Evolutionary conservation across 2,888 invertebrate species (phyloP), one percentile per base, ranked within the genome.

Genomic region (Philonicus albiceps): DNA sequence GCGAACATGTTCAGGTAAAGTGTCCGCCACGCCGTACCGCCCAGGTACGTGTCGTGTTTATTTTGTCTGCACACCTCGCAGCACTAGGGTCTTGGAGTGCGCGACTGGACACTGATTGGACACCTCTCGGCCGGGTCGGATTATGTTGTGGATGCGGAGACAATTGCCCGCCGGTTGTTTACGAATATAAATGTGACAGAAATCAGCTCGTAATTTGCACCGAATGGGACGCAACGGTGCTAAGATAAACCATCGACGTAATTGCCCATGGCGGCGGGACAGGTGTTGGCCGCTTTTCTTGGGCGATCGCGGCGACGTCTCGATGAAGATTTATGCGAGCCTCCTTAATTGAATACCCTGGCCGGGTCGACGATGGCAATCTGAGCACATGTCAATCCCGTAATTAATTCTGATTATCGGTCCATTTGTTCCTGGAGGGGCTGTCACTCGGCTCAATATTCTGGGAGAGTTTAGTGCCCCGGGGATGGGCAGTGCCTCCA

Each of bases 201-300:
- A 84, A 84, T 73, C 40, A 73, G 37, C n/a, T 73, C 16, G 73
- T 84, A 73, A 84, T 84, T 84, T 84, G 73, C 84, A 73, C 43
- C 40, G 30, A 73, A 84, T 84, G 31, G 40, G 19, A 3, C 37
- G 27, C 64, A 27, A 3, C 53, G 40, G 30, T 16, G 30, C 27
- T 40, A 40, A 84, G 73, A 73, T 84, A 78, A 78, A 49, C 49
- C 19, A 30, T 27, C 49, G 27, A 27, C 83, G 37, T 37, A 83
- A 78, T 49, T 78, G 22, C 27, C 49, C 16, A 49, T 16, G 49
- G 49, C 13, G 30, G 31, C 22, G 27, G 13, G 49, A 27, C 40
- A 19, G 40, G 37, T 37, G 40, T 76, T 37, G 76, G 22, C 13
- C 19, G 19, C 76, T 74, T 40, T 78, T 78, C 76, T n/a, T 76